Evolutionary conservation across 1,140 invertebrate genomes (phyloP), one percentile per base, ranked within the genome.

Genomic region (Pseudomyrmex sp.): DNA sequence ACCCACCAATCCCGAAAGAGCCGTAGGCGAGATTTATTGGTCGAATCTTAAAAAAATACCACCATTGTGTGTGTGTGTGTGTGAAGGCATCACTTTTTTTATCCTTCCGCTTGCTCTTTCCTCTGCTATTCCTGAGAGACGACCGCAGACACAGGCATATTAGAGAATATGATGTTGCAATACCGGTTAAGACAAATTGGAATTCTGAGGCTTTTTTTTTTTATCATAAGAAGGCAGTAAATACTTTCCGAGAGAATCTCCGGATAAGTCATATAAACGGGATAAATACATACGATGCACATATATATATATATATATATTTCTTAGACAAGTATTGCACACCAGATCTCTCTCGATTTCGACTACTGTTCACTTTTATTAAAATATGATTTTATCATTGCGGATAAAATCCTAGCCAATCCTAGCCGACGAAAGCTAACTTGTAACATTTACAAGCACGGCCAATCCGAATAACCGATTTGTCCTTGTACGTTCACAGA

Each of bases 11-110:
- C 84, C 87, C 86, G 79, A 85, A 89, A 86, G 72, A 85, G 87
- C 83, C 83, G 44, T 80, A 84, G 73, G 69, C 83, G 70, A 35
- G 35, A 63, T 89, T 86, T 56, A 84, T 89, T 87, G 86, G 85
- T 91, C 89, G 85, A 90, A 91, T 83, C 68, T 80, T 90, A 91
- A 91, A 90, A 87, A 88, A 91, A 88, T 88, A 88, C 63, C 77
- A 74, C 73, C 84, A 26, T 88, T 63, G 35, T 35, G 18, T 18
- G 18, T 18, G 18, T 18, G 20, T 23, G 35, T 35, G 35, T 35
- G 35, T 35, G 23, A 50, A 73, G 83, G 86, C 68, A 84, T 76
- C 84, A 69, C 35, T 35, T 5, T 48, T 54, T 63, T 18, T 79
- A 26, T 79, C 15, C 52, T 56, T 72, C 12, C 59, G 18, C 74